Conservation (phyloP, 2,113 vertebrate species). For the Dicentrarchus labrax region DNA sequence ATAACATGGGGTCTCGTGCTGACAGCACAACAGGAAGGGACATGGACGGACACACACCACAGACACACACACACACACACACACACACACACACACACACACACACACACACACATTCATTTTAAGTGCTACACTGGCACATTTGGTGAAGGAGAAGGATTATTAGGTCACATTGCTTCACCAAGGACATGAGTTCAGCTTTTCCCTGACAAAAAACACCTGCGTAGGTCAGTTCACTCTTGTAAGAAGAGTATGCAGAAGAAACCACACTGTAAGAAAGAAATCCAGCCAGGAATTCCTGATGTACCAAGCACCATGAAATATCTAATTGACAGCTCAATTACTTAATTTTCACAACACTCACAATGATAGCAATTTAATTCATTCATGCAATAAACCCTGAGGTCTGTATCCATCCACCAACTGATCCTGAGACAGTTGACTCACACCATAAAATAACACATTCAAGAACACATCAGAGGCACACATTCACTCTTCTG, state of each 20-base stretch:
- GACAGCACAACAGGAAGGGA: conserved; percentile 54
- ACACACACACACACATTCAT: conserved; percentile 39
- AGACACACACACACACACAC: conserved; percentile 22
- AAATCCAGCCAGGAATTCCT: no score
- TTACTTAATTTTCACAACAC: background rate
- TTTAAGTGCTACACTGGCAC: conserved; percentile 64
- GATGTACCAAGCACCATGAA: background rate
- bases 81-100: conserved; percentile 46
- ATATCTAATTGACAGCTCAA: background rate
- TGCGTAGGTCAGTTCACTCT: conserved; percentile 44
- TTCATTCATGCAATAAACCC: background rate
- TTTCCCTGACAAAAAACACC: conserved; percentile 63
- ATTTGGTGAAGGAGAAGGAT: conserved; percentile 68
- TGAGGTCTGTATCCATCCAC: background rate
- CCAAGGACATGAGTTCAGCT: conserved; percentile 53
- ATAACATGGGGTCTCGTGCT: conserved; percentile 58
- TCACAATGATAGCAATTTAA: background rate
- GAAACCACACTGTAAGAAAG: background rate
- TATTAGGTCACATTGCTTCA: conserved; percentile 71
- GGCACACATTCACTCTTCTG: conserved; percentile 4
- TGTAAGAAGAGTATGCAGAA: background rate
- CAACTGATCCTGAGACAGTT: background rate
- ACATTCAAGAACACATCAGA: background rate
- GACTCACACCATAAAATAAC: background rate
- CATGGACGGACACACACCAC: conserved; percentile 28